phyloP scores from a whole-genome alignment of 2,113 vertebrate species.

The Gopherus evgoodei region DNA sequence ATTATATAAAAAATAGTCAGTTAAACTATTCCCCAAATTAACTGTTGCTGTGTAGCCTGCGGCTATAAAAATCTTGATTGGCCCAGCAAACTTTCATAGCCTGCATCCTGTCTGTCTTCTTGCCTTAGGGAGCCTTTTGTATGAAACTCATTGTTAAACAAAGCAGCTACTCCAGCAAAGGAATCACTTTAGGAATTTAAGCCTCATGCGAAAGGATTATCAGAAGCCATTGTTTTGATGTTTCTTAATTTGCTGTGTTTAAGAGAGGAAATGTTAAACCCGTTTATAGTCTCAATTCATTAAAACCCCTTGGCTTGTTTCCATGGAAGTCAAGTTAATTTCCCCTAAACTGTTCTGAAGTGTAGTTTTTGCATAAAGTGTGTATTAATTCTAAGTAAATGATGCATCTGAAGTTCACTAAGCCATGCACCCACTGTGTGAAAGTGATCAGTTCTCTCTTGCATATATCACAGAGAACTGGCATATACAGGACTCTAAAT shows the following conservation, averaged over 20 bases:
- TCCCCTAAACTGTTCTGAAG: conserved; percentile 38
- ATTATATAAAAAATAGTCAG: conserved; percentile 44
- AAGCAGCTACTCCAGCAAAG: conserved; percentile 58
- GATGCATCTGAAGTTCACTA: conserved; percentile 38
- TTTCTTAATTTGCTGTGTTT: conserved; percentile 51
- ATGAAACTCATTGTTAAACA: conserved; percentile 69
- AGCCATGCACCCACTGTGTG: background rate
- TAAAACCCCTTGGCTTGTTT: conserved; percentile 32
- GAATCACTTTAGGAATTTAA: conserved; percentile 59
- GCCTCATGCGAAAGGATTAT: conserved; percentile 52
- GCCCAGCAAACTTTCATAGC: conserved; percentile 54
- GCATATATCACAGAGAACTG: background rate
- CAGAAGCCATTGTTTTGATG: conserved; percentile 59
- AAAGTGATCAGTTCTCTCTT: conserved; percentile 22
- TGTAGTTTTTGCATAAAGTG: conserved; percentile 21
- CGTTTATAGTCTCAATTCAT: conserved; percentile 15
- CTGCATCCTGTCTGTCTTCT: conserved; percentile 61
- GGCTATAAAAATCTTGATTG: conserved; percentile 61
- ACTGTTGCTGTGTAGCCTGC: conserved; percentile 47
- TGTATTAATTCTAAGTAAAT: conserved; percentile 27
- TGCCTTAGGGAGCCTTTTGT: conserved; percentile 58
- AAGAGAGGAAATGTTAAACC: conserved; percentile 24
- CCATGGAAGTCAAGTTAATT: conserved; percentile 16
- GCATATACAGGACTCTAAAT: conserved; percentile 10
- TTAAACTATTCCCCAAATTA: conserved; percentile 68